These are phyloP conservation scores for Indicator maculatus DNA, from an alignment of 2,113 vertebrate species.

Conservation along the genomic window DNA sequence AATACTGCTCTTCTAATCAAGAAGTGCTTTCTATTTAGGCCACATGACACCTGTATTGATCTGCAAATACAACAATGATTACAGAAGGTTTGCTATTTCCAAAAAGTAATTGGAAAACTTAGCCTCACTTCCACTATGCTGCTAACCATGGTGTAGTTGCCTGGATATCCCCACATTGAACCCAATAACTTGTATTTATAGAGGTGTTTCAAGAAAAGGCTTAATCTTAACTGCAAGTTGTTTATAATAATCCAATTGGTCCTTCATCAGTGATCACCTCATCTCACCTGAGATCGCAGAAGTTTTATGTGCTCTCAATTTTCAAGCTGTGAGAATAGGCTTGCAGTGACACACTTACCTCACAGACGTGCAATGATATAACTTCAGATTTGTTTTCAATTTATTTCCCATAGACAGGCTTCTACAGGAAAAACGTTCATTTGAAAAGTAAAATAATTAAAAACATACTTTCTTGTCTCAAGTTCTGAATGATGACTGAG, in stretches of 20 bases:
- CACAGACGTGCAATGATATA: neutral
- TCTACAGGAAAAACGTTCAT: neutral
- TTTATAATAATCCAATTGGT: constrained; percentile 58
- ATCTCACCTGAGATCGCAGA: neutral
- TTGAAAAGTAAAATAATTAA: constrained; percentile 30
- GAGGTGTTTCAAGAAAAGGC: neutral
- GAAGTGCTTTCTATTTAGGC: neutral
- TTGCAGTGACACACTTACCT: neutral
- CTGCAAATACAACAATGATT: neutral
- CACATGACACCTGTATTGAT: neutral
- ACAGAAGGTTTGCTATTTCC: neutral
- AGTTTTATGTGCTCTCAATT: constrained; percentile 1
- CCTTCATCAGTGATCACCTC: constrained; percentile 43
- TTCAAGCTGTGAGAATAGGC: neutral
- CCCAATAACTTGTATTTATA: neutral
- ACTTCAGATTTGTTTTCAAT: constrained; percentile 40
- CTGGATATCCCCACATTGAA: neutral
- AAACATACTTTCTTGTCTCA: constrained; percentile 20
- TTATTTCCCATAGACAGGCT: neutral
- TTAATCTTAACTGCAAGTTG: neutral
- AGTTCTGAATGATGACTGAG: neutral
- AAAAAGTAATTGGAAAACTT: neutral
- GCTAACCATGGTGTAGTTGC: neutral
- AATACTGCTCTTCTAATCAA: neutral
- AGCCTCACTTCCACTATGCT: neutral